Evolutionary conservation across 2,888 invertebrate species (phyloP).

Genomic region (Salticus scenicus): DNA sequence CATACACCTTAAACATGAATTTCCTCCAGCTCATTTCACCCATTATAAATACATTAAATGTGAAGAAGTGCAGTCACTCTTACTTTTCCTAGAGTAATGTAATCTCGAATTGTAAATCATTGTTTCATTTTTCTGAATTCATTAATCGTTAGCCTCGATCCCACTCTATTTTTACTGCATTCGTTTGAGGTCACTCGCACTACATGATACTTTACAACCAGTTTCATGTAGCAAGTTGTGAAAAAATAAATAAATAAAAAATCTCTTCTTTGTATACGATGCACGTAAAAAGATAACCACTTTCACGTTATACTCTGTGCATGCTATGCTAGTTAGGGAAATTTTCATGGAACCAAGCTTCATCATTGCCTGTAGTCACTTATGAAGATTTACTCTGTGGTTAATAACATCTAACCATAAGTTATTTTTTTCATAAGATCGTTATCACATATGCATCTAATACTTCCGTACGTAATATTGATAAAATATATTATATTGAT

Average conservation of each 20-base stretch:
- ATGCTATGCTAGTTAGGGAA: neutral
- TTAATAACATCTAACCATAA: neutral
- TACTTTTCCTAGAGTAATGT: no score
- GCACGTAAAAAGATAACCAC: neutral
- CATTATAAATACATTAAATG: no score
- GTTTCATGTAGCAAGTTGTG: slow-evolving; percentile 2
- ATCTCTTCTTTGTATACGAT: neutral
- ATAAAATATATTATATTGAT: no score
- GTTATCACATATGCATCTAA: no score
- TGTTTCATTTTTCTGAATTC: slow-evolving; percentile 11
- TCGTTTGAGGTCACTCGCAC: slow-evolving; percentile 14
- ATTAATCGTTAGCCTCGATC: neutral
- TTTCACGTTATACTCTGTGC: neutral
- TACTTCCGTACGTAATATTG: no score
- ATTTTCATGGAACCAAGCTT: neutral
- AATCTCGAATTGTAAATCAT: neutral
- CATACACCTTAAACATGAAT: no score
- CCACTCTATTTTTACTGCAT: neutral
- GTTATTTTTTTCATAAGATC: neutral
- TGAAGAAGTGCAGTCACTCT: no score
- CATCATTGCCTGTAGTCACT: neutral
- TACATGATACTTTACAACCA: neutral
- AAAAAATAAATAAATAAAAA: neutral
- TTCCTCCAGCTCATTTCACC: no score
- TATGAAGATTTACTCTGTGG: neutral